A percentile compares a stretch with the other conserved stretches of the same genome.
These are phyloP conservation scores for Dimorphilus gyrociliatus DNA, from an alignment of 2,888 invertebrate genomes.

Conservation along the genomic window DNA sequence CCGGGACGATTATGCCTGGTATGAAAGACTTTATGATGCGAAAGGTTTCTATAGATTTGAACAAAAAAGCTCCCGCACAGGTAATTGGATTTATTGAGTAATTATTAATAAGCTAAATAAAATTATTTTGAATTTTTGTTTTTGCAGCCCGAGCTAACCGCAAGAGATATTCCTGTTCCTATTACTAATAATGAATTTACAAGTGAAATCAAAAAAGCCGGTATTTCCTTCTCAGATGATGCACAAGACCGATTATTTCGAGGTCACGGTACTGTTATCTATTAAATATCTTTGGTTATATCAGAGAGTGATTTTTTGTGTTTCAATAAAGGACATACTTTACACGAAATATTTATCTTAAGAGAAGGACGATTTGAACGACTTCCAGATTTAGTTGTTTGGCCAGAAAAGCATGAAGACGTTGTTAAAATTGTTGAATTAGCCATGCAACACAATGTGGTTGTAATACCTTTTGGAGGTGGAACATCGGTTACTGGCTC, in stretches of 20 bases:
- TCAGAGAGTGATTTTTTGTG: too few species aligned
- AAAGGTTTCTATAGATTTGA: conserved; percentile 50
- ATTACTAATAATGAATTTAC: conserved; percentile 47
- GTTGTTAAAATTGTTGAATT: conserved; percentile 60
- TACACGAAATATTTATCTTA: conserved; percentile 68
- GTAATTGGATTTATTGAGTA: conserved; percentile 12
- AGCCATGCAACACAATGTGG: conserved; percentile 57
- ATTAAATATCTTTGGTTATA: conserved; percentile 1
- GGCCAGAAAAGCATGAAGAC: conserved; percentile 73
- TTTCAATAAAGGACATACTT: conserved; percentile 49
- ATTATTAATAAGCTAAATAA: not conserved
- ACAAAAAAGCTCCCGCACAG: conserved; percentile 38
- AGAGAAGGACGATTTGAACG: conserved; percentile 54
- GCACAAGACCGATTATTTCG: conserved; percentile 69
- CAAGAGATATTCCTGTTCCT: conserved; percentile 50
- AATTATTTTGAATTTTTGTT: not conserved
- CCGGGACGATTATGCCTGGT: conserved; percentile 48
- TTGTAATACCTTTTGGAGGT: conserved; percentile 81
- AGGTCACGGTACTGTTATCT: conserved; percentile 74
- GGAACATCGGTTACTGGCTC: conserved; percentile 83
- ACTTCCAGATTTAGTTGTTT: conserved; percentile 81
- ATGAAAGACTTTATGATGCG: conserved; percentile 63
- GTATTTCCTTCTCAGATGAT: conserved; percentile 50
- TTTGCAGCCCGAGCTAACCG: conserved; percentile 34
- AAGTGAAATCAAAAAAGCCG: conserved; percentile 43